Conservation (phyloP, 2,797 vertebrate species). For the Nannoperca australis region DNA sequence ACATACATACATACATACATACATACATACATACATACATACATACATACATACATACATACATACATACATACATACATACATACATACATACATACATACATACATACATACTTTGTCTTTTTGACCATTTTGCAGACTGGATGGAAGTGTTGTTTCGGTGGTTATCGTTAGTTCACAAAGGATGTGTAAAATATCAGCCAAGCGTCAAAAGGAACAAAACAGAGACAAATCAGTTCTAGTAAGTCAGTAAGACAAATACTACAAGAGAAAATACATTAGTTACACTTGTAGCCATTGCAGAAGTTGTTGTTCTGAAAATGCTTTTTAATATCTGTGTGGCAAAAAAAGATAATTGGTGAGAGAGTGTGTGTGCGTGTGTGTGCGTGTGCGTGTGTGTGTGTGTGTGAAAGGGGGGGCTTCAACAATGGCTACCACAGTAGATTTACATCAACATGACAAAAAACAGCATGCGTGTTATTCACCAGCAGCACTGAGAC, state of each 20-base stretch:
- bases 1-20: no score
- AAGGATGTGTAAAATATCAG: conserved; percentile 23
- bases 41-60: no score
- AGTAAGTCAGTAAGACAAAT: conserved; percentile 33
- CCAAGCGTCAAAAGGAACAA: conserved; percentile 15
- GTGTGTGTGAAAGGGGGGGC: background rate
- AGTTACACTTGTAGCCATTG: conserved; percentile 49
- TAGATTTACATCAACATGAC: conserved; percentile 23
- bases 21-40: no score
- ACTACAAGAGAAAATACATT: conserved; percentile 37
- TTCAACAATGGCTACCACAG: conserved; percentile 48
- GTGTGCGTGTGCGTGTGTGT: conserved; percentile 2
- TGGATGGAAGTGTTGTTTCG: conserved; percentile 13
- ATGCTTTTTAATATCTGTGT: background rate
- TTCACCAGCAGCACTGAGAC: conserved; percentile 54
- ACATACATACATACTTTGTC: no score
- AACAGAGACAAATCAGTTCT: conserved; percentile 30
- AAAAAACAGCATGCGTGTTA: conserved; percentile 69
- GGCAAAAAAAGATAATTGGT: conserved; percentile 1
- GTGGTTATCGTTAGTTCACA: conserved; percentile 57
- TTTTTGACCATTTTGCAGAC: no score
- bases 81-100: no score
- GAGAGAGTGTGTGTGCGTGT: no score
- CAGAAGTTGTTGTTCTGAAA: conserved; percentile 36
- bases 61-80: no score